Base-by-base conservation (phyloP, 37 sponge, comb jelly and placozoan genomes). In the Sycon ciliatum region DNA sequence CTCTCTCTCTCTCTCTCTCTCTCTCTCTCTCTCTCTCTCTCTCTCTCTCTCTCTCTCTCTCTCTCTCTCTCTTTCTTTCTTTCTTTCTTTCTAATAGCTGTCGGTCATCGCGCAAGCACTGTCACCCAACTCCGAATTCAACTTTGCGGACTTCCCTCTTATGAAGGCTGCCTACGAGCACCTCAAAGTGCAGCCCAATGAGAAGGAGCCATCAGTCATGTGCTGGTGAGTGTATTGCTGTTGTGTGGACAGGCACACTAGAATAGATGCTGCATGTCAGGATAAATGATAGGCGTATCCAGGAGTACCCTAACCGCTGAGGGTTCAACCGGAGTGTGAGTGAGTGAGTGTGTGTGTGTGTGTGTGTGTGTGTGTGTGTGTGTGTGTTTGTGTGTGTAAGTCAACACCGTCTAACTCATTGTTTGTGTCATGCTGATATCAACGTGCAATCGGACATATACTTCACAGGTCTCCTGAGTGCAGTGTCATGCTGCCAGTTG, bases 31-130 rank as follows among this genome's bases (percentile, higher is more conserved):
- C 78, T 54, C 69, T 77, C 69, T 52, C 78, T 54, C 69, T 76
- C 35, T 66, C 77, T 39, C 67, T 66, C 67, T 76, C 56, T 39
- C 67, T 66, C 67, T 66, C 68, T 67, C 67, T 39, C 67, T 66
- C 67, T 67, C 67, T 66, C 67, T 66, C 67, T 39, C 67, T 67
- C 55, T 66, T 38, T 39, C 77, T 66, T 54, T 66, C 67, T 39
- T 67, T 66, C 55, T 38, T 54, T 74, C 75, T 61, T 63, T 74
- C 75, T 61, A 71, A 49, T 71, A 78, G 34, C 63, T 79, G 56
- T 86, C 87, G 0, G 84, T 82, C 83, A 71, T 86, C 2, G 60
- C 72, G 64, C 87, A 89, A 35, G 86, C 87, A 28, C 79, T 94
- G 31, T 62, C 70, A 3, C 84, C 86, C 0, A 83, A 85, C 31